phyloP scores from a whole-genome alignment of 2,797 vertebrate species.

The Anguilla megastoma region DNA sequence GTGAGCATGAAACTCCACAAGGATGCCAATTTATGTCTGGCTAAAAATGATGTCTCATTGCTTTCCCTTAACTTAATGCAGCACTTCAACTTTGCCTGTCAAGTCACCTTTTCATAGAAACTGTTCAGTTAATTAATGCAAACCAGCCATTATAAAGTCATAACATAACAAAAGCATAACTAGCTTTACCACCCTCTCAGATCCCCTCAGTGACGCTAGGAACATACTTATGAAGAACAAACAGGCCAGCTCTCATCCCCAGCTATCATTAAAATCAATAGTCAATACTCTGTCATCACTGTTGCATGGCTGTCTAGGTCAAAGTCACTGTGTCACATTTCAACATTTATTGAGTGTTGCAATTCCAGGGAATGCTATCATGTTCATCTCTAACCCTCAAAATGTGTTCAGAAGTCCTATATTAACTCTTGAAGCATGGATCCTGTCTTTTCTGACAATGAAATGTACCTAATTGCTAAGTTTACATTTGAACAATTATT shows the following conservation, averaged over 20 bases:
- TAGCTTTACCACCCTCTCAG: slow-evolving; percentile 42
- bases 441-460: background rate
- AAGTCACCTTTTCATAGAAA: slow-evolving; percentile 41
- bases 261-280: slow-evolving; percentile 10
- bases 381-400: background rate
- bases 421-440: background rate
- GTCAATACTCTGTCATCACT: background rate
- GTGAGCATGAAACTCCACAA: background rate
- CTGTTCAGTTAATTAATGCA: slow-evolving; percentile 28
- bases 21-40: background rate
- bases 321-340: slow-evolving; percentile 1
- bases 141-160: slow-evolving; percentile 28
- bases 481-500: background rate
- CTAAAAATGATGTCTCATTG: background rate
- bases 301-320: slow-evolving; percentile 2
- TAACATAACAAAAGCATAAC: slow-evolving; percentile 20
- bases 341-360: slow-evolving; percentile 25
- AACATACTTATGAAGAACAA: background rate
- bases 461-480: background rate
- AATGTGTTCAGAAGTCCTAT: background rate
- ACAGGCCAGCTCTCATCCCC: background rate
- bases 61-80: background rate
- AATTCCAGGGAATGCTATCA: slow-evolving; percentile 17
- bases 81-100: background rate
- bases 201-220: slow-evolving; percentile 39